Conservation (phyloP, 2,888 invertebrate genomes). For the Melipona beecheii region DNA sequence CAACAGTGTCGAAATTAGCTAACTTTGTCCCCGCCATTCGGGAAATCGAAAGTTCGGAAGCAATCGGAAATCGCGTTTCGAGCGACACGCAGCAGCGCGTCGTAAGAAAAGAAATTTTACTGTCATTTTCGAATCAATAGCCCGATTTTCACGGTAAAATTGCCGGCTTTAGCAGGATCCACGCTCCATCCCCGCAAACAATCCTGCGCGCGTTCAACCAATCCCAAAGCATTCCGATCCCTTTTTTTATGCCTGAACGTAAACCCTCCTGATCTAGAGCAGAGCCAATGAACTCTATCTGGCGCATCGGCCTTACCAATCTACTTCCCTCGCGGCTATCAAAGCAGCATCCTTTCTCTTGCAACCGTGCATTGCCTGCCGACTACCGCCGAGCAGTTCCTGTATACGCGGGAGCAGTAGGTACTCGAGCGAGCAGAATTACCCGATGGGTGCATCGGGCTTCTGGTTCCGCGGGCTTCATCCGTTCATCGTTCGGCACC, state of each 20-base stretch:
- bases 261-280: constrained; percentile 76
- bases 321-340: constrained; percentile 81
- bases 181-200: constrained; percentile 69
- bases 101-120: constrained; percentile 29
- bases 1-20: neutral
- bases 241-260: constrained; percentile 78
- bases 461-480: constrained; percentile 74
- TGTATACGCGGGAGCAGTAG: constrained; percentile 71
- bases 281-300: constrained; percentile 81
- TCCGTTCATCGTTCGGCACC: constrained; percentile 73
- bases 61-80: neutral
- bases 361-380: constrained; percentile 58
- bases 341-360: constrained; percentile 76
- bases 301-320: constrained; percentile 80
- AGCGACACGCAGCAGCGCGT: too few relatives aligned
- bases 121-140: constrained; percentile 62
- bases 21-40: neutral
- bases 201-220: constrained; percentile 72
- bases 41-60: neutral
- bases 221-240: constrained; percentile 74
- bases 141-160: constrained; percentile 64
- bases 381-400: constrained; percentile 43
- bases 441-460: constrained; percentile 76
- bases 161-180: constrained; percentile 47
- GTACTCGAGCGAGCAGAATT: constrained; percentile 81